A percentile compares a stretch with the other conserved stretches of the same genome.
These are phyloP conservation scores for Ptilorrhoa leucosticta DNA, from an alignment of 2,113 vertebrate species.

Conservation along the genomic window DNA sequence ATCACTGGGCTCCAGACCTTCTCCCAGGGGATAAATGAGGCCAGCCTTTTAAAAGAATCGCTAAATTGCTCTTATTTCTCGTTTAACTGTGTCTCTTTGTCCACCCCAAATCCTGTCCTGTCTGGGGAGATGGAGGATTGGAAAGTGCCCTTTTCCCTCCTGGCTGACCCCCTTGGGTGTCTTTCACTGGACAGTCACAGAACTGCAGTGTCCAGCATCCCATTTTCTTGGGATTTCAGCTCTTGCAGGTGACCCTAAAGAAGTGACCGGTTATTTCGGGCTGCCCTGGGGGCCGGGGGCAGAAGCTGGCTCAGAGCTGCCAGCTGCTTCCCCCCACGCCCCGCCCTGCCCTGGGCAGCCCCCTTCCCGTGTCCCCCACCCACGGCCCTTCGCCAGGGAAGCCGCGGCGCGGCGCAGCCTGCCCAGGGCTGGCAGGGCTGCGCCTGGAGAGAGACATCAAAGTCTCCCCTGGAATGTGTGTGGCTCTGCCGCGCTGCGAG, in stretches of 20 bases:
- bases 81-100: fast-evolving
- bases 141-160: background rate
- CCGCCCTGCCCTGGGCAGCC: background rate
- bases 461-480: slow-evolving; percentile 68
- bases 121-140: background rate
- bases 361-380: background rate
- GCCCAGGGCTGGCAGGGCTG: slow-evolving; percentile 26
- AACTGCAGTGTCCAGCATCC: background rate
- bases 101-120: background rate
- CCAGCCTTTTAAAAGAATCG: background rate
- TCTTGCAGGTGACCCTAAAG: background rate
- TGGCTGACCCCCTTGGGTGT: background rate
- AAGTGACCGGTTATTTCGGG: fast-evolving
- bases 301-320: background rate
- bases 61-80: background rate
- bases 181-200: background rate
- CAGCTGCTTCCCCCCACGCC: background rate
- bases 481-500: slow-evolving; percentile 43
- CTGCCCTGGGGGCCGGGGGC: fast-evolving
- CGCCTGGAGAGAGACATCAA: slow-evolving; percentile 52
- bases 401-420: background rate
- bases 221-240: background rate
- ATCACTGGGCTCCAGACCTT: background rate
- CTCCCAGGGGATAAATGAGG: background rate
- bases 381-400: background rate